Evolutionary conservation across 2,113 vertebrate species (phyloP).

Genomic region (Bambusicola thoracicus): DNA sequence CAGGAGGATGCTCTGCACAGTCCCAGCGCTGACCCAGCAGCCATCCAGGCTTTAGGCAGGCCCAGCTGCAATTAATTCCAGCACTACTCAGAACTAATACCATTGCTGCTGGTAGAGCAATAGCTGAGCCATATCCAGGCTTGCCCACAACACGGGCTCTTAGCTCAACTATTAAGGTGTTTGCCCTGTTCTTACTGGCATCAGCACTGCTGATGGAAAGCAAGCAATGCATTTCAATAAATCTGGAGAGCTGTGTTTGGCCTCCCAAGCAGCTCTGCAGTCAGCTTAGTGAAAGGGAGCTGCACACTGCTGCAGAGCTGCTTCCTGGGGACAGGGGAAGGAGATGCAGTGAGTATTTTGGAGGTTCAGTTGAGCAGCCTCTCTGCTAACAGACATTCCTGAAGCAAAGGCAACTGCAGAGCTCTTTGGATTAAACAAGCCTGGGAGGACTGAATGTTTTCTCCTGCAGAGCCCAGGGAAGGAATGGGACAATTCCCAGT

Average conservation of each 20-base stretch:
- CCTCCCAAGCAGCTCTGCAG: constrained; percentile 5
- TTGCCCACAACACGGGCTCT: not conserved
- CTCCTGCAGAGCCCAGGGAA: not conserved
- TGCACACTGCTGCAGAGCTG: rapidly evolving
- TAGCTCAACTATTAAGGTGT: not conserved
- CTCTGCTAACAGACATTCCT: not conserved
- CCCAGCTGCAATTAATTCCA: not conserved
- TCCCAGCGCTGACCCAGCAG: not conserved
- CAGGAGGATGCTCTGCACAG: rapidly evolving
- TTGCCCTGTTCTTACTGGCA: not conserved
- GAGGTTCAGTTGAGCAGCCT: not conserved
- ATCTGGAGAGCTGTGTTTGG: not conserved
- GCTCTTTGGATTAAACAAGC: not conserved
- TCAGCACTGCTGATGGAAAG: not conserved
- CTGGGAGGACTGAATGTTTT: not conserved
- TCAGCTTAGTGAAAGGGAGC: not conserved
- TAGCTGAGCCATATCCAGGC: not conserved
- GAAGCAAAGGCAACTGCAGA: not conserved
- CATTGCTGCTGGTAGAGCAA: not conserved
- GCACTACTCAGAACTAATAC: not conserved
- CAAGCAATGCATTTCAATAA: constrained; percentile 18
- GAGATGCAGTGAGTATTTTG: not conserved
- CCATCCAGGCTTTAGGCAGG: not conserved
- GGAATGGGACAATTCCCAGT: not conserved
- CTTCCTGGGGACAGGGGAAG: not conserved